Base-by-base conservation (phyloP, 2,113 vertebrate genomes). In the Nesogale talazaci region DNA sequence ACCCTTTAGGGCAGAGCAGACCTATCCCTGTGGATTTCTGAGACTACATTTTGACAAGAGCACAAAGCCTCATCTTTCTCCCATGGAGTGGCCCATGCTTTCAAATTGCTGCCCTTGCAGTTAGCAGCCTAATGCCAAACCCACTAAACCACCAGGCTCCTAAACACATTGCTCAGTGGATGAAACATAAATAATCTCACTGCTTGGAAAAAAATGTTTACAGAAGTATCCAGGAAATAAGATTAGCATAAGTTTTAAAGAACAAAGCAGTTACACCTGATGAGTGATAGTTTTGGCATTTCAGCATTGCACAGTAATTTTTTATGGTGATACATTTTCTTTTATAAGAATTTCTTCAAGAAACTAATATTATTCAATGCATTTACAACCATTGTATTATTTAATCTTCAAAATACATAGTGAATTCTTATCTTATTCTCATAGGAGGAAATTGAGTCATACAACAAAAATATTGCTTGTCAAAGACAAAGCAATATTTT, bases 291-390 rank as follows among this genome's bases (percentile, higher is more conserved):
- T 56, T 79, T 15, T 52, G 56, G 27, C 1, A 16, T 79, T 84
- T 89, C 31, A 84, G 72, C 29, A 70, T 70, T 61, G 9, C 75
- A 79, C 3, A 40, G 38, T 29, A 83, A 61, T 78, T 89, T 84
- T 59, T 56, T 52, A 22, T 89, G 31, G 27, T 79, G 63, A 70
- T 74, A 79, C 46, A 74, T 74, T 93, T 77, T 83, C 3, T 93
- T 23, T 79, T 72, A 38, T 80, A 36, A 84, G 83, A 82, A 5
- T 80, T 90, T 6, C 23, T 61, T 81, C 75, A 81, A 92, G n/a
- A 85, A 65, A 81, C 1, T 80, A 90, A 14, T 78, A n/a, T 34
- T 74, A 59, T 34, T 75, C 5, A 61, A 70, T 77, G 2, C 27
- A 72, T 38, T 61, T 72, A 38, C 12, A 80, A 38, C 40, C 63